Evolutionary conservation across 2,888 invertebrate genomes (phyloP).

Genomic region (Apamea crenata): DNA sequence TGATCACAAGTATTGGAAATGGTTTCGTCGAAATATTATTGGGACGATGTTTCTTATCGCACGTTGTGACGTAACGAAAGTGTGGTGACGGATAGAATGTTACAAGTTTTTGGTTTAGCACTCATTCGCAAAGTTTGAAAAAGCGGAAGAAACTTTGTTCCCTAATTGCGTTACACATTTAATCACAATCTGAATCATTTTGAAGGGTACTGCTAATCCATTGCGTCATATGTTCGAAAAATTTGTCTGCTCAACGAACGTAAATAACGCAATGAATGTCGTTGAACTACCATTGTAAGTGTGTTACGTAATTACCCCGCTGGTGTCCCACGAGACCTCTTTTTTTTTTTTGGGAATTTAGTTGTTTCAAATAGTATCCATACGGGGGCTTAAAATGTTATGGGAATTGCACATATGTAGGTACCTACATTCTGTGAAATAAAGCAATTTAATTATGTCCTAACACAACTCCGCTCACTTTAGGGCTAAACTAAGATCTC

Average conservation of each 20-base stretch:
- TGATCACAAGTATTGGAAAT: background rate
- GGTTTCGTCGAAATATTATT: background rate
- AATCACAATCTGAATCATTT: too few species aligned
- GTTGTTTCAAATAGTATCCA: background rate
- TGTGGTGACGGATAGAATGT: background rate
- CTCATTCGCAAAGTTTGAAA: background rate
- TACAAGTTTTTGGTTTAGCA: background rate
- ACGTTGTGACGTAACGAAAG: background rate
- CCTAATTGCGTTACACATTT: background rate
- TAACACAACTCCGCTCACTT: constrained; percentile 25
- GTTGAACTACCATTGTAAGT: too few species aligned
- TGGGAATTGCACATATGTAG: too few species aligned
- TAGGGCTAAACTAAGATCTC: constrained; percentile 27
- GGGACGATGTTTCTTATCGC: background rate
- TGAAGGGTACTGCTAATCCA: too few species aligned
- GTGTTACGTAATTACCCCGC: too few species aligned
- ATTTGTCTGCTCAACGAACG: too few species aligned
- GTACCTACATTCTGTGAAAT: background rate
- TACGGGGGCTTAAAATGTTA: too few species aligned
- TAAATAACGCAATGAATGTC: too few species aligned
- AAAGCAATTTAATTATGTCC: background rate
- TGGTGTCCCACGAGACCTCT: background rate
- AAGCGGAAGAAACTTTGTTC: background rate
- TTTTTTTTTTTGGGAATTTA: background rate
- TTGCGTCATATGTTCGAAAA: too few species aligned